These are phyloP conservation scores for Haliclona indistincta DNA, from an alignment of 37 sponge, comb jelly and placozoan species.

Conservation along the genomic window DNA sequence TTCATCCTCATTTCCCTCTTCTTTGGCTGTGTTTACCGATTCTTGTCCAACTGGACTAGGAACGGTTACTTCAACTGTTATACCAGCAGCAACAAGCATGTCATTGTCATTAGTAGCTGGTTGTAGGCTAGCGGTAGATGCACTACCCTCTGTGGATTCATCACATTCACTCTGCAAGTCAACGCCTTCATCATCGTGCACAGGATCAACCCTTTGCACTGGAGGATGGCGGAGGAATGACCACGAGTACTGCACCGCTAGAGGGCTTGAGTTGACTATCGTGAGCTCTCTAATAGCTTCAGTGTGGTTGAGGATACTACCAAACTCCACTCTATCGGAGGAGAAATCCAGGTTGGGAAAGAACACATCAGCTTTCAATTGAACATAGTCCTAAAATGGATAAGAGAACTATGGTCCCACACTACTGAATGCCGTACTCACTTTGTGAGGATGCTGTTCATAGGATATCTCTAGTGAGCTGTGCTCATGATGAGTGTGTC, in stretches of 20 bases:
- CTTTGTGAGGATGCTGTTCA: constrained; percentile 89
- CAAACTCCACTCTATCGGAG: constrained; percentile 80
- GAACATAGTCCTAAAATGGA: constrained; percentile 63
- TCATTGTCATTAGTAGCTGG: background rate
- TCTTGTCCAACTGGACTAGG: background rate
- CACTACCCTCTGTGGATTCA: constrained; percentile 27
- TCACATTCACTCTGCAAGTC: constrained; percentile 78
- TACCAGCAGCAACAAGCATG: background rate
- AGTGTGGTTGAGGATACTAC: constrained; percentile 96
- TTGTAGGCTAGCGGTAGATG: background rate
- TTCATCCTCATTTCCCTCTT: constrained; percentile 22
- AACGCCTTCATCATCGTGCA: constrained; percentile 65
- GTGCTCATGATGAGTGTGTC: constrained; percentile 54
- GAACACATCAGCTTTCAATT: constrained; percentile 76
- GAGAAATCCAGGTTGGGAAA: constrained; percentile 94
- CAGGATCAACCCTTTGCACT: constrained; percentile 34
- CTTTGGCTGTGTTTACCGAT: background rate
- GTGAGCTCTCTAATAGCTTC: constrained; percentile 69
- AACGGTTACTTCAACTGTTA: background rate
- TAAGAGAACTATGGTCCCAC: background rate
- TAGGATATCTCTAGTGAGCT: constrained; percentile 70
- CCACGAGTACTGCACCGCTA: constrained; percentile 86
- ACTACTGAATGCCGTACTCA: background rate
- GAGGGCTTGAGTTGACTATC: constrained; percentile 85
- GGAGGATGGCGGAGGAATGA: constrained; percentile 79